Conservation (phyloP, 37 sponge, comb jelly and placozoan species). For the Cliona cf. orientalis region DNA sequence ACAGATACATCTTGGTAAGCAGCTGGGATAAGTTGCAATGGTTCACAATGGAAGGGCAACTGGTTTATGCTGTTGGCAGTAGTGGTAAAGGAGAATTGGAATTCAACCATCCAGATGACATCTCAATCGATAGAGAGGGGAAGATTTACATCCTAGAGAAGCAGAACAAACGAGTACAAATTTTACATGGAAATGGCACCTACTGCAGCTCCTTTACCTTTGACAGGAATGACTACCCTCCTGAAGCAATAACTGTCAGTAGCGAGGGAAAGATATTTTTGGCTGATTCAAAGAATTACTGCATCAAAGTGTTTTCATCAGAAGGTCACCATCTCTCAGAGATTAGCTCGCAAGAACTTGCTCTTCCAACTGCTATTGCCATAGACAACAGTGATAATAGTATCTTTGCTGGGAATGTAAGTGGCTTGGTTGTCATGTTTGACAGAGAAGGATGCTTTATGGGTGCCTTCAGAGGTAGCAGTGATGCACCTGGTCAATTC, state of each 20-base stretch:
- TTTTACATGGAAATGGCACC: background rate
- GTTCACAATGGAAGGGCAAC: background rate
- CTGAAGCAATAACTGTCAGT: background rate
- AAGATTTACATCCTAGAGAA: conserved; percentile 1
- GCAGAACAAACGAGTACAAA: conserved; percentile 2
- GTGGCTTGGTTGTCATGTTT: conserved; percentile 19
- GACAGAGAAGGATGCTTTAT: conserved; percentile 4
- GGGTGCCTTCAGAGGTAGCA: background rate
- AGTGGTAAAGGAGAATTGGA: background rate
- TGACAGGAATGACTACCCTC: background rate
- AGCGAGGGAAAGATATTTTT: background rate
- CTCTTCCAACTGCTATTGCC: conserved; percentile 4
- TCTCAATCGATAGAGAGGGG: background rate
- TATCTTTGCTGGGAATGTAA: conserved; percentile 15
- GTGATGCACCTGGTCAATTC: background rate
- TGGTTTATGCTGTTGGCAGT: conserved; percentile 17
- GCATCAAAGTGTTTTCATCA: background rate
- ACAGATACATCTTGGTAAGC: conserved; percentile 20
- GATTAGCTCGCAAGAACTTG: background rate
- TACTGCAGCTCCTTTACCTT: background rate
- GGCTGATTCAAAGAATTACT: background rate
- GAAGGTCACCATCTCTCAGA: background rate
- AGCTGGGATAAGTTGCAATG: conserved; percentile 9
- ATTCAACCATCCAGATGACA: background rate
- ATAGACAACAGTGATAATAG: background rate